phyloP scores from a whole-genome alignment of 2,888 invertebrate genomes.

The Apoderus coryli region DNA sequence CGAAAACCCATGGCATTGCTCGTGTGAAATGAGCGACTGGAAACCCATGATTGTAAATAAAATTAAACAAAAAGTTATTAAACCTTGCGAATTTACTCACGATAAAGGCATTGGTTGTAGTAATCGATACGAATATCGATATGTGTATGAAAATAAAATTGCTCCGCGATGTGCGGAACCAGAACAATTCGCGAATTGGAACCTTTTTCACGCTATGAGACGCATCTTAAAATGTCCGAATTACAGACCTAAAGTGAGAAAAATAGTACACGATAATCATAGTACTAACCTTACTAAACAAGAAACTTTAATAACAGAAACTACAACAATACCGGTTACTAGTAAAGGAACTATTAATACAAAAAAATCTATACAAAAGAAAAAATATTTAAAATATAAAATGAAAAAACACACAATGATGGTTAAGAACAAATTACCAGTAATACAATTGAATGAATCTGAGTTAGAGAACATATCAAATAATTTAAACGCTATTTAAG shows the following conservation, averaged over 20 bases:
- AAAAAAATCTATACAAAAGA: slow-evolving; percentile 13
- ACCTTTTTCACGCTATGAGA: slow-evolving; percentile 47
- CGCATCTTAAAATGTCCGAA: slow-evolving; percentile 37
- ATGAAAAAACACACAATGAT: slow-evolving; percentile 16
- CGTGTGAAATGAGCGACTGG: slow-evolving; percentile 52
- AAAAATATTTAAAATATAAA: slow-evolving; percentile 19
- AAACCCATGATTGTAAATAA: slow-evolving; percentile 43
- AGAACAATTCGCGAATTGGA: slow-evolving; percentile 40
- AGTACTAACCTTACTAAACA: too few relatives aligned
- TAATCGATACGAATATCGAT: slow-evolving; percentile 28
- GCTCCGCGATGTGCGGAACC: slow-evolving; percentile 48
- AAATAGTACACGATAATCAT: too few relatives aligned
- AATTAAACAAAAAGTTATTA: slow-evolving; percentile 30
- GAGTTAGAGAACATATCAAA: too few relatives aligned
- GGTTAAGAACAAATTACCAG: too few relatives aligned
- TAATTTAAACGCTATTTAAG: too few relatives aligned
- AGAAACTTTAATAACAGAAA: too few relatives aligned
- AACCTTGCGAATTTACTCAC: slow-evolving; percentile 24
- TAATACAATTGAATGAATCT: too few relatives aligned
- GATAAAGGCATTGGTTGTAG: slow-evolving; percentile 29
- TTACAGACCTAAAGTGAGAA: slow-evolving; percentile 28
- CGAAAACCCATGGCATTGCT: slow-evolving; percentile 56
- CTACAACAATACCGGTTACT: too few relatives aligned
- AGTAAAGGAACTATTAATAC: too few relatives aligned
- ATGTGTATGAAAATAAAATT: slow-evolving; percentile 40